Evolutionary conservation across 1,140 invertebrate genomes (phyloP).

Genomic region (Bombyx mori): ASM3026992v2 NC_085129.1:19516501-19517000

Average conservation of each 20-base stretch:
- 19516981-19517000: not conserved
- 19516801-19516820: constrained; percentile 15
- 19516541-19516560: constrained; percentile 1
- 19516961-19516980: constrained; percentile 4
- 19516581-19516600: not conserved
- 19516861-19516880: constrained; percentile 42
- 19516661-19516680: constrained; percentile 42
- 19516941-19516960: constrained; percentile 9
- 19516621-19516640: constrained; percentile 31
- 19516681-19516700: constrained; percentile 22
- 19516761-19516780: not conserved
- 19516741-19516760: constrained; percentile 37
- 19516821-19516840: not conserved
- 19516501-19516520: not conserved
- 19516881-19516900: constrained; percentile 52
- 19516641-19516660: constrained; percentile 52
- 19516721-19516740: constrained; percentile 33
- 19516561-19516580: not conserved
- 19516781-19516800: not conserved
- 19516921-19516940: constrained; percentile 57
- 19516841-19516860: constrained; percentile 14
- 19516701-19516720: constrained; percentile 45
- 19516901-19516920: constrained; percentile 63
- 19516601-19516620: constrained; percentile 20
- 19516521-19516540: constrained; percentile 1